Conservation (phyloP, 2,888 invertebrate species). For the Drosophila melanosoma region DNA sequence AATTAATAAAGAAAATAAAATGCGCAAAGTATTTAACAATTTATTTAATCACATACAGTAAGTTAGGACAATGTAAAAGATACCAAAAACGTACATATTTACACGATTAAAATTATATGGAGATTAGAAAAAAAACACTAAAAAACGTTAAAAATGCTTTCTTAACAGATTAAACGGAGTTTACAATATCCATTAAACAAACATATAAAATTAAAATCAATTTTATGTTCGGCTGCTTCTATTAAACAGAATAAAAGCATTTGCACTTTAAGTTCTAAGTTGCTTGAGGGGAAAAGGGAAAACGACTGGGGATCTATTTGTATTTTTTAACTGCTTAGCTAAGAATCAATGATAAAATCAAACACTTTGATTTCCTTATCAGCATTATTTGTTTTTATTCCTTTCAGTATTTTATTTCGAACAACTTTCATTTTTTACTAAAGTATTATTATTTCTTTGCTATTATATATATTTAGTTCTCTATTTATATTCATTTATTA, state of each 20-base stretch:
- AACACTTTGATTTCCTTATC: not conserved
- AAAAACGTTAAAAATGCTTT: not conserved
- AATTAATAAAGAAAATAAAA: slow-evolving; percentile 45
- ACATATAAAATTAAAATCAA: not conserved
- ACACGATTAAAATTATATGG: slow-evolving; percentile 11
- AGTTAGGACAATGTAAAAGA: slow-evolving; percentile 44
- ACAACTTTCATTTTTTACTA: not conserved
- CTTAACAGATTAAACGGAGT: not conserved
- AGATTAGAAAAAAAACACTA: not conserved
- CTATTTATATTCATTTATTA: too few relatives aligned
- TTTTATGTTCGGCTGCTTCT: slow-evolving; percentile 4
- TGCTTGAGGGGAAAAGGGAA: not conserved
- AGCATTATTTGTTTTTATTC: not conserved
- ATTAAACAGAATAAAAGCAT: not conserved
- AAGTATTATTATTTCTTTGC: too few relatives aligned
- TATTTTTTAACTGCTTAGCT: not conserved
- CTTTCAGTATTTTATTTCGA: not conserved
- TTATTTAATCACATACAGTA: slow-evolving; percentile 45
- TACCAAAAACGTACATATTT: slow-evolving; percentile 32
- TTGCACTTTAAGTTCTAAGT: not conserved
- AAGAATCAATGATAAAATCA: not conserved
- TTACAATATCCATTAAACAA: not conserved
- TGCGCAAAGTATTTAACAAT: slow-evolving; percentile 44
- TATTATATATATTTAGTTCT: too few relatives aligned
- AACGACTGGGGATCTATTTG: not conserved